A percentile compares a stretch with the other conserved stretches of the same genome.
phyloP scores from a whole-genome alignment of 2,888 invertebrate species.

The Nomada fucata region DNA sequence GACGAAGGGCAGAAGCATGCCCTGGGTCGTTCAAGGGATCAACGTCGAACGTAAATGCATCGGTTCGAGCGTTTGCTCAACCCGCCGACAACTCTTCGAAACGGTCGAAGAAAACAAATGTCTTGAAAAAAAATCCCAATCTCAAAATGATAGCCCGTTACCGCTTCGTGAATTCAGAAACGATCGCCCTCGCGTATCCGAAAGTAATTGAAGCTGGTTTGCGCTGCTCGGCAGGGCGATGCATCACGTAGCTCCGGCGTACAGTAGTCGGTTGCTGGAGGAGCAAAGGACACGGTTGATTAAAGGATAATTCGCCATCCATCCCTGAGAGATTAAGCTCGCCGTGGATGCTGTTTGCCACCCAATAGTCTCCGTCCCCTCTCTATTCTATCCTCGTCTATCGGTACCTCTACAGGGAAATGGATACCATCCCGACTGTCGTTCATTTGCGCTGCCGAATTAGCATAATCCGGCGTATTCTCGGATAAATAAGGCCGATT shows the following conservation, averaged over 20 bases:
- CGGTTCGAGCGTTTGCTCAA: neutral
- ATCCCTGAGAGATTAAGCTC: slow-evolving; percentile 67
- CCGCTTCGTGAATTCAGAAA: neutral
- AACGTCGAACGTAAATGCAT: slow-evolving; percentile 48
- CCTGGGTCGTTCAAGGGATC: slow-evolving; percentile 36
- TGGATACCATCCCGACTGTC: slow-evolving; percentile 18
- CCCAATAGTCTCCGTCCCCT: slow-evolving; percentile 8
- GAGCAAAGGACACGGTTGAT: slow-evolving; percentile 61
- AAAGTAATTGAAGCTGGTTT: neutral
- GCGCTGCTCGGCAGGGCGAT: slow-evolving; percentile 37
- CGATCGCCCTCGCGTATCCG: neutral
- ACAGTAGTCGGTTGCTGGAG: slow-evolving; percentile 46
- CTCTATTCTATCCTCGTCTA: neutral
- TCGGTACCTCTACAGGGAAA: neutral
- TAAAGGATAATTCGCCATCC: slow-evolving; percentile 70
- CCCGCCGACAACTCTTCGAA: neutral
- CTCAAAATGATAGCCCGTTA: no score
- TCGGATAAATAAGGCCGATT: slow-evolving; percentile 38
- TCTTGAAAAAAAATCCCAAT: no score
- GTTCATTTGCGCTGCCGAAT: slow-evolving; percentile 48
- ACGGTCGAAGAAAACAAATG: no score
- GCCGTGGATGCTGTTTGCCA: slow-evolving; percentile 41
- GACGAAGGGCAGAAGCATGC: slow-evolving; percentile 31
- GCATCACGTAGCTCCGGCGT: neutral
- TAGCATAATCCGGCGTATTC: slow-evolving; percentile 67